Evolutionary conservation across 2,888 invertebrate species (phyloP), one percentile per base, ranked within the genome.

Genomic region (Phytoseiulus persimilis): DNA sequence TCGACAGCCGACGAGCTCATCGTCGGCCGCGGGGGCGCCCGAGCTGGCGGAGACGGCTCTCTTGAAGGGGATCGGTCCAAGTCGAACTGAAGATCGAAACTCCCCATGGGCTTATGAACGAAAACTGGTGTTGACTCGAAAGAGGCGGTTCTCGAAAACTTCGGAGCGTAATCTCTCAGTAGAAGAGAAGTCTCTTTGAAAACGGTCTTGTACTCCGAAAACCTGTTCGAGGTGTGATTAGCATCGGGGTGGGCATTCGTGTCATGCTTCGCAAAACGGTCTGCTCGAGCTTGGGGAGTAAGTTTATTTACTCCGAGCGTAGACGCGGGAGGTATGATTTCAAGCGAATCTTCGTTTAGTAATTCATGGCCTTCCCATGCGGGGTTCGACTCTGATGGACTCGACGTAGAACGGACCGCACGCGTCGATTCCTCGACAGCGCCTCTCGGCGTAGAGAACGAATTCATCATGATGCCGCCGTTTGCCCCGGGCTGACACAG

Each of bases 41-140:
- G 28, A 0, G 87, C 32, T 18, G n/a, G 31, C 14, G 87, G 32
- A 32, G 33, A 33, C 3, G 33, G 87, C 1, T 87, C 32, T 31
- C 39, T 32, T 6, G 32, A 33, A 6, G 87, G 87, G 23, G 87
- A 87, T 45, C 23, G 33, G 33, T 87, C 87, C 31, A 33, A 39
- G 32, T n/a, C 45, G 87, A 87, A 87, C 33, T 87, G 87, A 3
- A 87, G 87, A n/a, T 87, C 87, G 9, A 87, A 39, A 45, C 45
- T 87, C n/a, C 45, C 87, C 39, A n/a, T 33, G 23, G 32, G n/a
- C 32, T 87, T 87, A n/a, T 45, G 87, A 6, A 28, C 14, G 14
- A 87, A 87, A 0, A 31, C 31, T 9, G 87, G 87, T 14, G 87
- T 87, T 11, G 87, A 87, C 11, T 87, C 87, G 33, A 87, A 87